These are phyloP conservation scores for Xenus cinereus DNA, from an alignment of 2,113 vertebrate genomes.

Conservation along the genomic window DNA sequence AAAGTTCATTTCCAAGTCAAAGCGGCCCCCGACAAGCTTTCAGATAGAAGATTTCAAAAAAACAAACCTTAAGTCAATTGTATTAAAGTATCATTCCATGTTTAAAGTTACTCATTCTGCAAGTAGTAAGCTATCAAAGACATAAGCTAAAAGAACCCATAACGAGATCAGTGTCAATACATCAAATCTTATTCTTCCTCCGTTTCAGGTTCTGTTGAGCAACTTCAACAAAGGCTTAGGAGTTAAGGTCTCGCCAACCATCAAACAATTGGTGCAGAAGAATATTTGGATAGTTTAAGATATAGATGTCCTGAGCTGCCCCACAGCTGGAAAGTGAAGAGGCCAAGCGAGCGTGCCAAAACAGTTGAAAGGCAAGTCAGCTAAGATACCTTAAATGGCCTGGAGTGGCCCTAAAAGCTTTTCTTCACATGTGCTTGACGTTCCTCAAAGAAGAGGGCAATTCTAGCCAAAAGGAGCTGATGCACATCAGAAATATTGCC, in stretches of 20 bases:
- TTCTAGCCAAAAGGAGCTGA: neutral
- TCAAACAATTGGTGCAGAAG: neutral
- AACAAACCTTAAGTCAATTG: neutral
- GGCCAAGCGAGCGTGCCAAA: neutral
- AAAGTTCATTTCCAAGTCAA: conserved; percentile 99
- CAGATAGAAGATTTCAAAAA: neutral
- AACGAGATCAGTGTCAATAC: neutral
- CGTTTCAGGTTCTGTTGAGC: neutral
- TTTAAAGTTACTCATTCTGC: neutral
- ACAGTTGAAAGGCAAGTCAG: neutral
- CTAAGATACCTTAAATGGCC: neutral
- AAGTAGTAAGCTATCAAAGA: neutral
- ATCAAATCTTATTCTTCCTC: neutral
- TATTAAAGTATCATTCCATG: neutral
- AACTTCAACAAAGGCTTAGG: neutral
- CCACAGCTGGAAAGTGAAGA: neutral
- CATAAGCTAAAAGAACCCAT: accelerated
- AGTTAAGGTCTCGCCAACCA: neutral
- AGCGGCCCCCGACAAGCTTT: conserved; percentile 93
- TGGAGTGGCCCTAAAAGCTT: neutral
- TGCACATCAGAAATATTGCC: neutral
- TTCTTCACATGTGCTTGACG: neutral
- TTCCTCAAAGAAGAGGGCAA: neutral
- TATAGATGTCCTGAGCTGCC: neutral
- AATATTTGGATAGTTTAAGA: neutral